Evolutionary conservation across 2,888 invertebrate species (phyloP).

Genomic region (Apeira syringaria): DNA sequence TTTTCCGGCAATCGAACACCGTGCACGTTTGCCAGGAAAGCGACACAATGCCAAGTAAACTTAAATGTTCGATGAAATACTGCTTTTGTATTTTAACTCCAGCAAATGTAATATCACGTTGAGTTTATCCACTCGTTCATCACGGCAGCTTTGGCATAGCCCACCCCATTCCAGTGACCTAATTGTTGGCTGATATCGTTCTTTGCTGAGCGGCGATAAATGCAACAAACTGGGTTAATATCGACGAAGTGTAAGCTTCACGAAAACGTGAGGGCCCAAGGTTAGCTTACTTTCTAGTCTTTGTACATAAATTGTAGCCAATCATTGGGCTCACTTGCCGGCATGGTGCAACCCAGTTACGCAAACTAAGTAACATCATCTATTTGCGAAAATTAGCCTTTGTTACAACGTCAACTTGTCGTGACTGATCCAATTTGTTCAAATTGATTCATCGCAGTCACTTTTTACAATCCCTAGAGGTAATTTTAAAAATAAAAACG

Average conservation of each 20-base stretch:
- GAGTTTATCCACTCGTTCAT: conserved; percentile 50
- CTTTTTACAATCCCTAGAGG: conserved; percentile 15
- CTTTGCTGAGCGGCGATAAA: conserved; percentile 73
- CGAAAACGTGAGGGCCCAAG: conserved; percentile 48
- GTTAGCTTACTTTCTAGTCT: conserved; percentile 44
- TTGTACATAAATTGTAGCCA: conserved; percentile 30
- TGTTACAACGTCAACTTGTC: conserved; percentile 22
- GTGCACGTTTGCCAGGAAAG: conserved; percentile 27
- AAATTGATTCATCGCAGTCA: conserved; percentile 28
- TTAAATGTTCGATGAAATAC: conserved; percentile 30
- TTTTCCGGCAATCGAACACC: conserved; percentile 28
- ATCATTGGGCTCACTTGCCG: conserved; percentile 7
- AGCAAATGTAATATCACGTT: conserved; percentile 44
- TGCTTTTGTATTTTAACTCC: conserved; percentile 27
- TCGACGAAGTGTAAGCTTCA: conserved; percentile 62
- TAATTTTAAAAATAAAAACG: conserved; percentile 1
- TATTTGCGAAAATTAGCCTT: conserved; percentile 24
- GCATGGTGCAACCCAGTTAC: conserved; percentile 13
- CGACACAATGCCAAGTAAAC: conserved; percentile 35
- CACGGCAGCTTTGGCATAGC: conserved; percentile 58
- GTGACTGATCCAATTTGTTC: conserved; percentile 30
- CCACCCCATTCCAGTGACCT: conserved; percentile 72
- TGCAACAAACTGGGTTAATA: conserved; percentile 78
- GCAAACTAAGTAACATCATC: conserved; percentile 12
- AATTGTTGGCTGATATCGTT: conserved; percentile 72